Conservation (phyloP, 1,140 invertebrate species). For the Sesamia nonagrioides region DNA sequence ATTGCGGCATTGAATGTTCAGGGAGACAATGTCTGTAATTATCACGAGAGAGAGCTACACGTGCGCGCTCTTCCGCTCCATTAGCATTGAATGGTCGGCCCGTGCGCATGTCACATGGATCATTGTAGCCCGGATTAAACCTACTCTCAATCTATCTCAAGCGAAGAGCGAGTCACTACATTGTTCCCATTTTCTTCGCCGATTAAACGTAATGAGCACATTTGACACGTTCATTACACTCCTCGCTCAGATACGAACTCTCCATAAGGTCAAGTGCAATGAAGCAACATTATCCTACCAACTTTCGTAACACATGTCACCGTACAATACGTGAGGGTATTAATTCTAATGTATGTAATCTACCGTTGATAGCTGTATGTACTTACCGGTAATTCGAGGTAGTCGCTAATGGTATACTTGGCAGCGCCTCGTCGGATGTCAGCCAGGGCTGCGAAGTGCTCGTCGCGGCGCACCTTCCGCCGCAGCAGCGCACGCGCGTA, state of each 20-base stretch:
- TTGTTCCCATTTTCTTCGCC: constrained; percentile 72
- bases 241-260: constrained; percentile 50
- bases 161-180: constrained; percentile 61
- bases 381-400: constrained; percentile 86
- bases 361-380: constrained; percentile 41
- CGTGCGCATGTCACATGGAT: constrained; percentile 74
- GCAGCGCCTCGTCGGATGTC: constrained; percentile 83
- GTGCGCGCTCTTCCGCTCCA: constrained; percentile 77
- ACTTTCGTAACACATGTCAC: constrained; percentile 57
- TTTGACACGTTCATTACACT: constrained; percentile 67
- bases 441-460: constrained; percentile 82
- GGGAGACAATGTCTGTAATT: constrained; percentile 72
- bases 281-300: constrained; percentile 53
- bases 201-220: constrained; percentile 77
- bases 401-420: constrained; percentile 82
- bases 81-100: constrained; percentile 84
- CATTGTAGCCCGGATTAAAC: constrained; percentile 78
- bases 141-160: constrained; percentile 61
- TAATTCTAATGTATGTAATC: constrained; percentile 38
- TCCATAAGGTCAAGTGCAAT: constrained; percentile 63
- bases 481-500: constrained; percentile 78
- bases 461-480: constrained; percentile 79
- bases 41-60: constrained; percentile 74
- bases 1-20: constrained; percentile 47
- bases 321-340: constrained; percentile 42